phyloP scores from a whole-genome alignment of 2,797 vertebrate genomes.

The Onychomys leucogaster region DNA sequence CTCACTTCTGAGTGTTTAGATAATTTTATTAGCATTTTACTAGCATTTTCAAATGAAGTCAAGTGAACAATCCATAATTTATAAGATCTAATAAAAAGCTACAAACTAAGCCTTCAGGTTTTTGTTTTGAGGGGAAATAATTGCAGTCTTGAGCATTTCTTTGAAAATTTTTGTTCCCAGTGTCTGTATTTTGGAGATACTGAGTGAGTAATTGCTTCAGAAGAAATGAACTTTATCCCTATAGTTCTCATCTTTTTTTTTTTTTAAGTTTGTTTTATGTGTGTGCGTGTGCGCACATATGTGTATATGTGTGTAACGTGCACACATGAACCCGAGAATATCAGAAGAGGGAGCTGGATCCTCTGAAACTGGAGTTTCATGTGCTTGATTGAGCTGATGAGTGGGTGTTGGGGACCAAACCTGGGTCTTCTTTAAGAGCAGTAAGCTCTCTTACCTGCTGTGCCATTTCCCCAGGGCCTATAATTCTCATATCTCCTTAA shows the following conservation, averaged over 20 bases:
- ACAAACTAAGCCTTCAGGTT: neutral
- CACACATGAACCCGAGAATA: neutral
- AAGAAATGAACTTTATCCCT: neutral
- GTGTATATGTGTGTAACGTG: neutral
- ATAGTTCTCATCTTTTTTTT: neutral
- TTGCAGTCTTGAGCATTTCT: neutral
- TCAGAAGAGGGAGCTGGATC: neutral
- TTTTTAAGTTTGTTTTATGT: neutral
- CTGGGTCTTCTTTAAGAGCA: neutral
- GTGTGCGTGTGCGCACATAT: neutral
- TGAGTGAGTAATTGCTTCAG: neutral
- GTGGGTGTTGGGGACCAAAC: neutral
- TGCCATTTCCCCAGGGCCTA: neutral
- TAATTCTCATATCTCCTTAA: neutral
- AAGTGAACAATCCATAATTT: constrained; percentile 24
- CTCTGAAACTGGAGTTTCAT: neutral
- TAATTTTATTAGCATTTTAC: constrained; percentile 35
- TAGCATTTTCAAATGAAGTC: constrained; percentile 44
- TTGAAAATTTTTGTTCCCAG: neutral
- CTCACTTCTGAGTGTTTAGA: neutral
- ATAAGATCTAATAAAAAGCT: constrained; percentile 17
- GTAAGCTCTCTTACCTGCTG: neutral
- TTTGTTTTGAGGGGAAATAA: constrained; percentile 16
- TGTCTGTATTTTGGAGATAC: neutral
- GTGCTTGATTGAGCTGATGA: too few species aligned